These are phyloP conservation scores for Philantomba maxwellii DNA, from an alignment of 2,113 vertebrate species.

Conservation along the genomic window DNA sequence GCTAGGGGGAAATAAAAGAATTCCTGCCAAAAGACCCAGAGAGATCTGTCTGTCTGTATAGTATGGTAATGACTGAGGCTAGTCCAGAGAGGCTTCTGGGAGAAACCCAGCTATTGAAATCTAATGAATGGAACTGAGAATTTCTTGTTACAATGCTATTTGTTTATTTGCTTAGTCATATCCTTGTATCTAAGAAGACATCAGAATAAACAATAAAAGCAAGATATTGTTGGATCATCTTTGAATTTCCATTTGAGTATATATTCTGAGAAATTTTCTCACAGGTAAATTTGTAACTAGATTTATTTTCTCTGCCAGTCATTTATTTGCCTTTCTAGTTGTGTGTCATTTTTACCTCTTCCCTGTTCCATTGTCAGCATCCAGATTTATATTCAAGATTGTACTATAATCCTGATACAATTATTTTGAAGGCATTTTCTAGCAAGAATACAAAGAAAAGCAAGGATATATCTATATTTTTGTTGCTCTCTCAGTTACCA, in stretches of 20 bases:
- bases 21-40: not conserved
- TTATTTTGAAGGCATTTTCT: not conserved
- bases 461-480: not conserved
- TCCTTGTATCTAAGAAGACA: not conserved
- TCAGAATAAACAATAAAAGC: not conserved
- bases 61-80: not conserved
- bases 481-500: not conserved
- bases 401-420: not conserved
- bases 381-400: not conserved
- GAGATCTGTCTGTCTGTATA: constrained; percentile 24
- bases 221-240: not conserved
- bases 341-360: not conserved
- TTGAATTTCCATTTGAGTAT: not conserved
- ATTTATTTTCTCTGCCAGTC: not conserved
- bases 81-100: not conserved
- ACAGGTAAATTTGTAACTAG: not conserved
- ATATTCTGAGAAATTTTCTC: not conserved
- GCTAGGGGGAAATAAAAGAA: constrained; percentile 24
- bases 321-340: not conserved
- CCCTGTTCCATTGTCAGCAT: not conserved
- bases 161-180: not conserved
- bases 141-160: not conserved
- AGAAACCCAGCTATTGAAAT: not conserved
- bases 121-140: constrained; percentile 13
- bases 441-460: not conserved